Evolutionary conservation across 2,888 invertebrate species (phyloP).

Genomic region (Celastrina argiolus): DNA sequence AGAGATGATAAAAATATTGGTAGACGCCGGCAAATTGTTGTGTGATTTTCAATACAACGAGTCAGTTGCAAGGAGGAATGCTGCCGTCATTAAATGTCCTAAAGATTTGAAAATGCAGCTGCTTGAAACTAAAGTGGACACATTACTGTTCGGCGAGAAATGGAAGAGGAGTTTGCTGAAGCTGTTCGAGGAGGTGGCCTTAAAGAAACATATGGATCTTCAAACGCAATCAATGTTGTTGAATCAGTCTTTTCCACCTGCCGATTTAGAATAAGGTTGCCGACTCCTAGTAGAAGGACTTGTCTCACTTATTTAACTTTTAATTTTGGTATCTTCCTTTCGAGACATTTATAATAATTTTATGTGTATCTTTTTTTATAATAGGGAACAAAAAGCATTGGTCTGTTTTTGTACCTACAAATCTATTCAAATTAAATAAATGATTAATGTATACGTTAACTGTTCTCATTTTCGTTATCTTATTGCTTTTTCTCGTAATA

Average conservation of each 20-base stretch:
- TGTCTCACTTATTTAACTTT: too few species aligned
- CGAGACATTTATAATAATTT: too few species aligned
- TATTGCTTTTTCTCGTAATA: too few species aligned
- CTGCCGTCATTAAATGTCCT: neutral
- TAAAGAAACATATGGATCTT: neutral
- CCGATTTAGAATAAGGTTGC: neutral
- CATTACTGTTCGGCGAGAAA: neutral
- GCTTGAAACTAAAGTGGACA: neutral
- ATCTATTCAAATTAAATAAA: too few species aligned
- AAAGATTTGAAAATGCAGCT: neutral
- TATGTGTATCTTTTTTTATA: too few species aligned
- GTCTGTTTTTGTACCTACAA: too few species aligned
- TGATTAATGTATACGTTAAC: too few species aligned
- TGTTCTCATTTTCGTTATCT: too few species aligned
- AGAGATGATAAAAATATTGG: neutral
- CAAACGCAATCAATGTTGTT: neutral
- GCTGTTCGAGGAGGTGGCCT: neutral
- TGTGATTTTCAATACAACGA: constrained; percentile 1
- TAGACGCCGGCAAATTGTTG: neutral
- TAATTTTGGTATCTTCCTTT: too few species aligned
- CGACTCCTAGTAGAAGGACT: too few species aligned
- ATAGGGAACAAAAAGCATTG: too few species aligned
- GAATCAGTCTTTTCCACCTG: neutral
- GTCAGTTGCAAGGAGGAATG: neutral
- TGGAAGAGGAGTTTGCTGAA: neutral